Evolutionary conservation across 1,140 invertebrate genomes (phyloP), one percentile per base, ranked within the genome.

Genomic region (Nasonia longicornis): DNA sequence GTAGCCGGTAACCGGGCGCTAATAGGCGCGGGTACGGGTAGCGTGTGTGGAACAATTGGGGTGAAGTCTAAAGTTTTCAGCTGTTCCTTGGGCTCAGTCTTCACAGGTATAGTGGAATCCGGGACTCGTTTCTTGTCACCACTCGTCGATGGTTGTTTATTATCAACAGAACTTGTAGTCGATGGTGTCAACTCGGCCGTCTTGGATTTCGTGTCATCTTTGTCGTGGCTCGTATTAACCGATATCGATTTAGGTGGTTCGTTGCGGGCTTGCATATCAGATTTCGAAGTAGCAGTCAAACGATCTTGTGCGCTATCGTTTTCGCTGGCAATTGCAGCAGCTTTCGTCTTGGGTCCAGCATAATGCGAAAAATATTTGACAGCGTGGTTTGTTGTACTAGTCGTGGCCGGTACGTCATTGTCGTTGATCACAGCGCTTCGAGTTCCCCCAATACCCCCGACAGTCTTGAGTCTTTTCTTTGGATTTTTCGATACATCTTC

Each of bases 1-100:
- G 90, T 91, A 0, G 90, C 90, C 0, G 90, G 90, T 7, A 91
- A 48, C 35, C 90, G 83, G 0, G 90, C 84, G 22, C 87, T 90
- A 52, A 91, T 91, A 0, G 90, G 89, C 12, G 88, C 89, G 3
- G 89, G 86, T 2, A 86, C 82, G 2, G 84, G 81, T 2, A 89
- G 81, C 11, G 87, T 83, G 0, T 85, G 84, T 2, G 85, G 85
- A 16, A 85, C 69, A 35, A 88, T 81, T 10, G 87, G 86, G 0
- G 85, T 81, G 14, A 89, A 85, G 16, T 89, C 86, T 1, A 88
- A 82, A 16, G 87, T 29, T 76, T 89, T 89, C 0, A 80, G 8
- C n/a, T 89, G 88, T 16, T 85, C 38, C 29, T 82, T 85, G 3
- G 69, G 29, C n/a, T 82, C 79, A 20, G 42, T 42, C 26, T 73